Evolutionary conservation across 2,888 invertebrate species (phyloP).

Genomic region (Slavum lentiscoides): DNA sequence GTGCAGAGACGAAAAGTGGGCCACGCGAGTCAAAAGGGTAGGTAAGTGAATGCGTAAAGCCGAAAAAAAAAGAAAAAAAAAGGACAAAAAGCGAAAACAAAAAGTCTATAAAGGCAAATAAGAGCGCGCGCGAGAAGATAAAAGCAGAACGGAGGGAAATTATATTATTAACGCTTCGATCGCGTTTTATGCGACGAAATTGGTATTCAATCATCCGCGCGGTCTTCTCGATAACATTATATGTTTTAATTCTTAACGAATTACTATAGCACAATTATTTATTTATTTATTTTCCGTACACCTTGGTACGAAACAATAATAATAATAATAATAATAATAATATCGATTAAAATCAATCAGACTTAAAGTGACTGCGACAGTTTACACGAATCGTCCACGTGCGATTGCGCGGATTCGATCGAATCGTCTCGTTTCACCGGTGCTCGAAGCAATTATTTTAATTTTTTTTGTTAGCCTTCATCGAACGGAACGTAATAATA

Average conservation of each 20-base stretch:
- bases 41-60: constrained; percentile 1
- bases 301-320: no score
- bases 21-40: not conserved
- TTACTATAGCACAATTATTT: no score
- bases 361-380: no score
- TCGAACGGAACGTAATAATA: no score
- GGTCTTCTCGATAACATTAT: not conserved
- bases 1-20: not conserved
- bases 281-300: no score
- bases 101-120: not conserved
- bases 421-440: no score
- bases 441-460: no score
- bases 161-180: constrained; percentile 11
- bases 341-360: no score
- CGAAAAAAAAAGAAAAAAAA: not conserved
- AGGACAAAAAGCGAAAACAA: constrained; percentile 8
- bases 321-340: no score
- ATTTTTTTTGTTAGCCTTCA: no score
- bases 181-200: not conserved
- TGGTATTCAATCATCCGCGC: constrained; percentile 1
- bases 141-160: not conserved
- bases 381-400: no score
- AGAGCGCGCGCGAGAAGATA: not conserved
- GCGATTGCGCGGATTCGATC: no score
- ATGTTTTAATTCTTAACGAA: not conserved